phyloP scores from a whole-genome alignment of 2,113 vertebrate genomes.

The Prunella himalayana region DNA sequence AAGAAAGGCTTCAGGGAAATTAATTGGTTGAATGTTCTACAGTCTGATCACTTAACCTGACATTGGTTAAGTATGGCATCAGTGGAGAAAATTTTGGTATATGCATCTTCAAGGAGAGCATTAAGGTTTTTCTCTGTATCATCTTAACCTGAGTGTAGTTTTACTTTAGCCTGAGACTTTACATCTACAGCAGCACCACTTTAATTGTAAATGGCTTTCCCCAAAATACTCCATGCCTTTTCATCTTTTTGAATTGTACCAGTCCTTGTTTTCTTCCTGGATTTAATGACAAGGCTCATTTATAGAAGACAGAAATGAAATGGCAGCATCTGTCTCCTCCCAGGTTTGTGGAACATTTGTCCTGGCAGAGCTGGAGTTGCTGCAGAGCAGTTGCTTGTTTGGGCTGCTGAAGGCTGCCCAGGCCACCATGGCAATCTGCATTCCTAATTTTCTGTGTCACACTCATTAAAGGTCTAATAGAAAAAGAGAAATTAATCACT shows the following conservation, averaged over 20 bases:
- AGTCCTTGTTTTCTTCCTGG: constrained; percentile 31
- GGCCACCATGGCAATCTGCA: neutral
- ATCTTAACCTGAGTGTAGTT: neutral
- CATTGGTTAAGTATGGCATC: neutral
- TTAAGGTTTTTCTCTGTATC: neutral
- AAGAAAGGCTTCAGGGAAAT: neutral
- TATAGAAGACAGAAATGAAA: constrained; percentile 13
- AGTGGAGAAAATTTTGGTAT: neutral
- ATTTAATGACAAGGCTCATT: constrained; percentile 17
- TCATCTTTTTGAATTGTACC: neutral
- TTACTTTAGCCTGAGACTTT: neutral
- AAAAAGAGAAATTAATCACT: neutral
- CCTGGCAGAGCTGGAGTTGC: neutral
- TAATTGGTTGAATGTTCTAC: neutral
- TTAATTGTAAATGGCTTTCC: neutral
- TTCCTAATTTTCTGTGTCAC: neutral
- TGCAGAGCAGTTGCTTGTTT: neutral
- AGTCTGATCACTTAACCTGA: neutral
- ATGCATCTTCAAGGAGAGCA: neutral
- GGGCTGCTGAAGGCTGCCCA: neutral
- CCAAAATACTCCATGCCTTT: neutral
- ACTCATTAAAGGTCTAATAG: neutral
- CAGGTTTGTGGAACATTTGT: constrained; percentile 7
- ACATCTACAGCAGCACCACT: neutral
- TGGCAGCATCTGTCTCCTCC: constrained; percentile 22